Percentiles rank a stretch among this genome's conserved stretches.
Evolutionary conservation across 2,113 vertebrate species (phyloP).

Genomic region (Plotosus lineatus): DNA sequence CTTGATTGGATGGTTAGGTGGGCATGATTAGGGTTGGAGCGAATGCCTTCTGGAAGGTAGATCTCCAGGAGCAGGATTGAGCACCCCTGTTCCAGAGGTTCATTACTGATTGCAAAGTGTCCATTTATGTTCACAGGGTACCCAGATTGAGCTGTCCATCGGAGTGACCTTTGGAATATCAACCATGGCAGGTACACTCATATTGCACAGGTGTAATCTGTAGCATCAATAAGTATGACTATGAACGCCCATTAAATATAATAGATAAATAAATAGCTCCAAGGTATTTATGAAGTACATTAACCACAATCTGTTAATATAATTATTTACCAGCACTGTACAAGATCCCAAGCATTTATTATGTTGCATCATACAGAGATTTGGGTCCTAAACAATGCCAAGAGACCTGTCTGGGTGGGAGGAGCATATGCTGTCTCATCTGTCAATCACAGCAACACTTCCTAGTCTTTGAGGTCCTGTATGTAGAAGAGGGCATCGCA

Average conservation of each 20-base stretch:
- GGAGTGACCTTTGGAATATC: slow-evolving; percentile 95
- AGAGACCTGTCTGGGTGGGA: not conserved
- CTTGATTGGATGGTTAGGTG: no score
- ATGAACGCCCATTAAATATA: not conserved
- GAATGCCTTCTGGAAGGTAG: no score
- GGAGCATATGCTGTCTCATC: not conserved
- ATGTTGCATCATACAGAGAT: not conserved
- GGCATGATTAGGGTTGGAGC: no score
- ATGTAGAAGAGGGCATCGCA: no score
- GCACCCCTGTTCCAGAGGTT: not conserved
- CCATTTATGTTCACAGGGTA: slow-evolving; percentile 78
- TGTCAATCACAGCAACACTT: not conserved
- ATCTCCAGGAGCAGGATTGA: no score
- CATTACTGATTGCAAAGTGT: not conserved
- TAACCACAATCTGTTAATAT: not conserved
- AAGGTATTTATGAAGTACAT: not conserved
- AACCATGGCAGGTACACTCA: slow-evolving; percentile 88
- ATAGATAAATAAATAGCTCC: not conserved
- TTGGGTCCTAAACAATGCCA: not conserved
- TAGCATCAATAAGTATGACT: not conserved
- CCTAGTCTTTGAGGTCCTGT: no score
- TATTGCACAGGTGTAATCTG: not conserved
- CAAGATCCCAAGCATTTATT: not conserved
- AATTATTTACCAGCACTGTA: no score
- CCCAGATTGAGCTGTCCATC: slow-evolving; percentile 94